Evolutionary conservation across 2,888 invertebrate genomes (phyloP), one percentile per base, ranked within the genome.

Genomic region (Xestoiulus laeticollis): DNA sequence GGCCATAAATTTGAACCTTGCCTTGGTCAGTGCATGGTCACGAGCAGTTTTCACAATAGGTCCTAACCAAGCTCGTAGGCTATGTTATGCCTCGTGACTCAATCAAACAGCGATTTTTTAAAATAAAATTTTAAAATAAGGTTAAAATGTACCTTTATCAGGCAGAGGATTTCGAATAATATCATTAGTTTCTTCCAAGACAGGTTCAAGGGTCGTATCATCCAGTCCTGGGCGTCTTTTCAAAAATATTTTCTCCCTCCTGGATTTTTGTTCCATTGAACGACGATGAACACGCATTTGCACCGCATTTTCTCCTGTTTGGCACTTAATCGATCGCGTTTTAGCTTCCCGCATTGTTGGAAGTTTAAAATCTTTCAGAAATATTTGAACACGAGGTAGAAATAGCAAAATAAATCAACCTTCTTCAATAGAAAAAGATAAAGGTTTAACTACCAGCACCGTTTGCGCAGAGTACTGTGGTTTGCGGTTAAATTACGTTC

Each of bases 201-300:
- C 68, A 8, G 68, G 68, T 6, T 22, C 26, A 6, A 68, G 68
- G 68, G 1, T 8, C 4, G 26, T 10, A 10, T 26, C 26, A 12
- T 68, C 22, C 1, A 68, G 8, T 0, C 68, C 68, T 68, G 19
- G 68, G 22, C 68, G 68, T 26, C 26, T 10, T 68, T 26, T 68
- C 26, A 22, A 26, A 26, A 68, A 68, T 12, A 6, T 68, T 22
- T 68, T n/a, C 10, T 68, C 84, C n/a, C 84, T 32, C 0, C 14
- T 84, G n/a, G 33, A n/a, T 84, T 84, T 84, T 84, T 84, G 84
- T n/a, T 84, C 84, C n/a, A 84, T 14, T 10, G 84, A 84, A 10
- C 84, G 84, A 14, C 84, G 84, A 16, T 38, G 33, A 6, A 84
- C 16, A 8, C 84, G 33, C n/a, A 84, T 38, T 84, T 84, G 19